Percentiles rank a stretch among this genome's conserved stretches.
These are phyloP conservation scores for Galerucella nymphaeae DNA, from an alignment of 2,888 invertebrate species.

Conservation along the genomic window DNA sequence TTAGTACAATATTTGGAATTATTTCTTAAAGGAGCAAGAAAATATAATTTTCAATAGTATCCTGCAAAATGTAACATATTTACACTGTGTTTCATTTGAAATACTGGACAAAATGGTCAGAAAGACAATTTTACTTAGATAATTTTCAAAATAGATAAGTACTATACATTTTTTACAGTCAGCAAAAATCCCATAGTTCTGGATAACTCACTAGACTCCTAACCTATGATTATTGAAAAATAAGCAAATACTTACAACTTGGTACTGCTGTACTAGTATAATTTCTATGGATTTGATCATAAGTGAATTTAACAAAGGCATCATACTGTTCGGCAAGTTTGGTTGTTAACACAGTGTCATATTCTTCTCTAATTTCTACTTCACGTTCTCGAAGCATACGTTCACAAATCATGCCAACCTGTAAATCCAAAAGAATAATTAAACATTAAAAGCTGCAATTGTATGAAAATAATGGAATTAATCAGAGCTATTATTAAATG, in stretches of 20 bases:
- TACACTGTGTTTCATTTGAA: too few species aligned
- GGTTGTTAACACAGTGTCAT: conserved; percentile 90
- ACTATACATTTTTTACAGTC: too few species aligned
- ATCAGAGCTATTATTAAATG: conserved; percentile 2
- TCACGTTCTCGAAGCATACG: conserved; percentile 96
- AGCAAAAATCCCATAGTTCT: too few species aligned
- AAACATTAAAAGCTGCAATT: too few species aligned
- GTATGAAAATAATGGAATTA: not conserved
- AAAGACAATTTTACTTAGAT: too few species aligned
- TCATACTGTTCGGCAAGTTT: conserved; percentile 99
- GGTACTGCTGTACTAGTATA: conserved; percentile 65
- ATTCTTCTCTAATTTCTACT: conserved; percentile 92
- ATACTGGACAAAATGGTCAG: too few species aligned
- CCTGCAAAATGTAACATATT: too few species aligned
- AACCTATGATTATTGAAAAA: conserved; percentile 5
- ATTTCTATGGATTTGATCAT: conserved; percentile 93
- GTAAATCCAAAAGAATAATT: conserved; percentile 49
- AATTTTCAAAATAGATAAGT: too few species aligned
- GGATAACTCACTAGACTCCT: too few species aligned
- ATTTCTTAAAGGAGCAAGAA: too few species aligned
- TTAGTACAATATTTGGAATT: too few species aligned
- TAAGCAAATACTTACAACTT: conserved; percentile 62
- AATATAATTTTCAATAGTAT: too few species aligned
- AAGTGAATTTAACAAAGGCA: conserved; percentile 97
- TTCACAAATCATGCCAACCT: conserved; percentile 98